These are phyloP conservation scores for Cydia strobilella DNA, from an alignment of 1,140 invertebrate species.

Conservation along the genomic window DNA sequence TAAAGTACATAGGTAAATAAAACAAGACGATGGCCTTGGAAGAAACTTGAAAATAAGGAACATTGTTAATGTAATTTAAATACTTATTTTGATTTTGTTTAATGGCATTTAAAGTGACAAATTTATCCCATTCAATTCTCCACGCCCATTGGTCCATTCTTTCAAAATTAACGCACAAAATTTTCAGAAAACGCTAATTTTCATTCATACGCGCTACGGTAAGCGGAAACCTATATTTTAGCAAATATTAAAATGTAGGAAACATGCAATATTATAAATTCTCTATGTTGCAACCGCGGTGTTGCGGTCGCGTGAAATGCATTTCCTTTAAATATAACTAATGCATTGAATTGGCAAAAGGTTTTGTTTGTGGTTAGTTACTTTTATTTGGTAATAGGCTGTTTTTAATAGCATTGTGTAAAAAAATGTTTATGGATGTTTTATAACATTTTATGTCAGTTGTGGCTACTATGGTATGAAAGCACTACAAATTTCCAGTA, in stretches of 20 bases:
- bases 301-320: constrained; percentile 51
- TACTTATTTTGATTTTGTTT: no score
- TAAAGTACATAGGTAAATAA: no score
- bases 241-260: constrained; percentile 54
- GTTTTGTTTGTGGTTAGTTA: constrained; percentile 6
- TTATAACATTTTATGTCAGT: neutral
- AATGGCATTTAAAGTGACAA: neutral
- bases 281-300: constrained; percentile 47
- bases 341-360: constrained; percentile 40
- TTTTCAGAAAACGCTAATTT: neutral
- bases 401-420: neutral
- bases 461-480: no score
- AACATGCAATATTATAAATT: constrained; percentile 41
- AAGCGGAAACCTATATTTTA: constrained; percentile 43
- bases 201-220: constrained; percentile 5
- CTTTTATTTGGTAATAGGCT: constrained; percentile 14
- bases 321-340: constrained; percentile 65
- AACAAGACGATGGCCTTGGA: no score
- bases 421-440: neutral
- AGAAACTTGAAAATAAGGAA: no score
- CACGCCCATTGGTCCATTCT: constrained; percentile 21
- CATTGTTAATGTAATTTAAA: no score
- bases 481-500: no score
- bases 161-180: constrained; percentile 33
- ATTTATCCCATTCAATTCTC: neutral